Base-by-base conservation (phyloP, 2,797 vertebrate species). In the Alfaro cultratus region DNA sequence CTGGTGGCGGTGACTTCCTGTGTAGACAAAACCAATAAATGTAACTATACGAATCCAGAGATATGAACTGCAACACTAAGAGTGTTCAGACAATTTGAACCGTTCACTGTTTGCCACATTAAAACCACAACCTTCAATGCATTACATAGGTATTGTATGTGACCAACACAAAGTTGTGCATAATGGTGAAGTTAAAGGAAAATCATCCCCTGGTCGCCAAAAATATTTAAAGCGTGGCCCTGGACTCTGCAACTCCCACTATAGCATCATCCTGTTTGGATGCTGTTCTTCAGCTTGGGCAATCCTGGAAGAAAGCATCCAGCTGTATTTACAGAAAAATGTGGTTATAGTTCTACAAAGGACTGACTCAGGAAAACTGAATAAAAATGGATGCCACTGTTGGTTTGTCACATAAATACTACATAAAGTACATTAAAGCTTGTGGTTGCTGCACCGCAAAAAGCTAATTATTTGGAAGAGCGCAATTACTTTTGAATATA, bases 1-100 rank as follows among this genome's bases (percentile, higher is more conserved):
- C 98, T 99, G 83, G 98, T 99, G 89, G 98, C 98, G 78, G 98
- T 99, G 91, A 99, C 99, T 96, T 99, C 99, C 98, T 99, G 96
- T 34, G 81, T 95, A 73, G 75, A 92, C n/a, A 91, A 79, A 87
- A 78, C 85, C n/a, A 83, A 29, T 23, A 75, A 80, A 73, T 4
- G 46, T 84, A 29, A 82, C 45, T 64, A 41, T 73, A 29, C 83
- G 21, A 75, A 80, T 41, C 75, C 68, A 76, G 2, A 16, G 7
- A 51, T 5, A 51, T 4, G 13, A 39, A 76, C 36, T 47, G 67
- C 43, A 15, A 18, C 53, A 45, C 47, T 53, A 43, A n/a, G 45
- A 71, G 41, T 16, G 15, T 71, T 67, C 62, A 67, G 16, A 39
- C 1, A 21, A 15, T 67, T 67, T 23, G 36, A 64, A 34, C 60